Base-by-base conservation (phyloP, 2,797 vertebrate genomes). In the Microchirus variegatus region DNA sequence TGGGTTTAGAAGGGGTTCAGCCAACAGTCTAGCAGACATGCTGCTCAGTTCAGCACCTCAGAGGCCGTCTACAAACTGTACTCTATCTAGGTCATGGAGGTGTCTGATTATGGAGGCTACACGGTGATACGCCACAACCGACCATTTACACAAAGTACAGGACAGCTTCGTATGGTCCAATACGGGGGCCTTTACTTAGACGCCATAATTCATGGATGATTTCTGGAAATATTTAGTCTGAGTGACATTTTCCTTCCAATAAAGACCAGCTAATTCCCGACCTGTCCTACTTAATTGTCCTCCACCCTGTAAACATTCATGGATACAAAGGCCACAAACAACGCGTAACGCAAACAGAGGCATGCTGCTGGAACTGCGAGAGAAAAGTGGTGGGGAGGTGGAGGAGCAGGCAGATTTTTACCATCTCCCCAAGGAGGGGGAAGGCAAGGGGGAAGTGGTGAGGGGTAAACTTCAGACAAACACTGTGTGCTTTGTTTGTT, bases 381-480 rank as follows among this genome's bases (percentile, higher is more conserved):
- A 71, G 56, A 36, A 50, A 61, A 45, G 36, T 16, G 42, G 45
- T 18, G 38, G 59, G 15, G 52, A 9, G 44, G 41, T 9, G 31
- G 37, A 3, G 53, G 17, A 10, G 13, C 19, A 66, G 59, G 59
- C 9, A 65, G 61, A 81, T 82, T 81, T 86, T 78, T 56, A 78
- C 75, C 44, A 85, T 75, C 78, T 87, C 87, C 77, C 87, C 63
- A 73, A 81, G 80, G 88, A 83, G 76, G 58, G 73, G 58, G 73
- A 55, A 84, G 81, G 81, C 64, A 52, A 84, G 80, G 81, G 81
- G 86, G 83, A 81, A 82, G 86, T 80, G 80, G 86, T 82, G 77
- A 80, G 80, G 90, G 86, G 85, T 85, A 83, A 85, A 88, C 89
- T 89, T 91, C 88, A 90, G 80, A 90, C 85, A 90, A 91, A 92